Percentiles rank a stretch among this genome's conserved stretches.
Conservation (phyloP, 2,888 invertebrate genomes). For the Lycaena phlaeas region DNA sequence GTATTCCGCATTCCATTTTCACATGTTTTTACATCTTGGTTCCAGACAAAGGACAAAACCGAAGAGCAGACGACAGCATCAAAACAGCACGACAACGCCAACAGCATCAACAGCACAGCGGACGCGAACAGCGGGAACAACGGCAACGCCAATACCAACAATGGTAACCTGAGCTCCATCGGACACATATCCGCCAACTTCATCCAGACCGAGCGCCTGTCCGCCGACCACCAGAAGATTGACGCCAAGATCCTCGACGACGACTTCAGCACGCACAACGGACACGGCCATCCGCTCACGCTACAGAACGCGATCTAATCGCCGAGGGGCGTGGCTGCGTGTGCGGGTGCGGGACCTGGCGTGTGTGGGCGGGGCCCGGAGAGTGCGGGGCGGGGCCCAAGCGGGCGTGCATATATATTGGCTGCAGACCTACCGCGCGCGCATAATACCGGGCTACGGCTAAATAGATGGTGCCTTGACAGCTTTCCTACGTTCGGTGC, state of each 20-base stretch:
- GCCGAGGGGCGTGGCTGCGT: constrained; percentile 24
- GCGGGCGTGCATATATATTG: constrained; percentile 36
- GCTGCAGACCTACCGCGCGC: constrained; percentile 25
- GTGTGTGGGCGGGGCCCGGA: constrained; percentile 36
- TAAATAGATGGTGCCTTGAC: constrained; percentile 20
- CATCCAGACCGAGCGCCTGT: constrained; percentile 47
- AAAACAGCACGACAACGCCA: constrained; percentile 28
- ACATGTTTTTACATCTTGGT: background rate
- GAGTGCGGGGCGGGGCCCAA: constrained; percentile 51
- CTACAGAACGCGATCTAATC: constrained; percentile 62
- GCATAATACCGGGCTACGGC: background rate
- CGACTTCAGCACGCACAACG: constrained; percentile 64
- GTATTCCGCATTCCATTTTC: too few species aligned
- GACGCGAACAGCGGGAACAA: constrained; percentile 18
- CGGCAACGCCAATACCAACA: constrained; percentile 29
- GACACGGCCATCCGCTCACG: constrained; percentile 54
- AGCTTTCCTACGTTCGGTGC: constrained; percentile 12
- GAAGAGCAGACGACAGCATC: constrained; percentile 29
- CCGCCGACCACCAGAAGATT: constrained; percentile 30
- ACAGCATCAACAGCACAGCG: constrained; percentile 13
- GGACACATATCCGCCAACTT: constrained; percentile 51
- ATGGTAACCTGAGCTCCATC: constrained; percentile 40
- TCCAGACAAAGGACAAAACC: constrained; percentile 47
- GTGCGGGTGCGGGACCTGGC: too few species aligned
- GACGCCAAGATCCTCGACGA: constrained; percentile 35